Evolutionary conservation across 2,888 invertebrate genomes (phyloP).

Genomic region (Danaus chrysippus): DNA sequence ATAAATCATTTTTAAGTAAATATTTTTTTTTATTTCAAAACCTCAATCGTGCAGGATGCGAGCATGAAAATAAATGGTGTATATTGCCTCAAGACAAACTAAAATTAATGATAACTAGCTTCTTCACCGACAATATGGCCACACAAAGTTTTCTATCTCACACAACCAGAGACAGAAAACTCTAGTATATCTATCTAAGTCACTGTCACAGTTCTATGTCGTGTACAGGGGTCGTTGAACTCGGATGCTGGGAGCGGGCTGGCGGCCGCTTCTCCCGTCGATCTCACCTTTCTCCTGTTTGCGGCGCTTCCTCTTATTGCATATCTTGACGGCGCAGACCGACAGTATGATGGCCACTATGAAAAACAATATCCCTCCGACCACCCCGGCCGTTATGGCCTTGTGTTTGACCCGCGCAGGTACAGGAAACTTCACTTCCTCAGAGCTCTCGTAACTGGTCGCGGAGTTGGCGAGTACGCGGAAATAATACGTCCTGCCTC

Average conservation of each 20-base stretch:
- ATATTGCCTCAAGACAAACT: constrained; percentile 1
- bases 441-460: constrained; percentile 91
- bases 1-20: too few relatives aligned
- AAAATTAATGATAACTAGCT: constrained; percentile 37
- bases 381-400: constrained; percentile 97
- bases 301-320: constrained; percentile 97
- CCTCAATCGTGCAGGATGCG: background rate
- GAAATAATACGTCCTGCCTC: constrained; percentile 95
- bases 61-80: background rate
- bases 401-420: constrained; percentile 95
- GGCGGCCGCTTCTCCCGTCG: constrained; percentile 47
- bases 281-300: constrained; percentile 98
- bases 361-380: constrained; percentile 98
- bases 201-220: constrained; percentile 9
- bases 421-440: constrained; percentile 92
- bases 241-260: constrained; percentile 46
- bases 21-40: too few relatives aligned
- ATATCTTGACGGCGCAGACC: constrained; percentile 98
- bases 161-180: constrained; percentile 13
- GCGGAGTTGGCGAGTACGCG: constrained; percentile 93
- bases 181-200: constrained; percentile 10
- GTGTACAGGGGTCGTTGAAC: constrained; percentile 19
- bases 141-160: constrained; percentile 19
- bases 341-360: constrained; percentile 98
- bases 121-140: constrained; percentile 64